Evolutionary conservation across 2,888 invertebrate genomes (phyloP), one percentile per base, ranked within the genome.

Genomic region (Agonum fuliginosum): DNA sequence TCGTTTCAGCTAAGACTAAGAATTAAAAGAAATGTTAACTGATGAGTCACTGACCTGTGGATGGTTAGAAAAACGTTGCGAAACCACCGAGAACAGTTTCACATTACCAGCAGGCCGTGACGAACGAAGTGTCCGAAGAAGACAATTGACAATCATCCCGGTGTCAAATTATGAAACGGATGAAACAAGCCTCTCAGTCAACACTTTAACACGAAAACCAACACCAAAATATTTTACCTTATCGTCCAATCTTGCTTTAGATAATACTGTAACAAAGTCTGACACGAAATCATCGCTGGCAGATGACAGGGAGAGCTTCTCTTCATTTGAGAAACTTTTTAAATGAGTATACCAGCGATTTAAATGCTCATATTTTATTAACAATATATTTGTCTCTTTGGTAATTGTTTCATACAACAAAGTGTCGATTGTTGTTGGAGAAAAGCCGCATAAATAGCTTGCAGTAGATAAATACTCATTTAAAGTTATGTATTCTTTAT

Each of bases 311-410:
- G 84, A 82, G 79, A 83, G 83, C 83, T 87, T 87, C 83, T 91
- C 91, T 78, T 84, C 84, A 80, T 85, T 85, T 83, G 87, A 87
- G 86, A 89, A 92, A 86, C 90, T 91, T 86, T 87, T 85, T 86
- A 92, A 89, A 86, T 91, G 91, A 85, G 87, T 84, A 85, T 88
- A 89, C 92, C 92, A 92, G 85, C 91, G 88, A 83, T 86, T 87
- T 80, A 92, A 83, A 83, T 90, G 84, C 73, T 84, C 84, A 84
- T 87, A 89, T 80, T 86, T 86, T 70, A 84, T 81, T 78, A 88
- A 84, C 82, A 87, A 85, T 81, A 58, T 67, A 17, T 54, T 73
- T 62, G 79, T 75, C 22, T 81, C 54, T 80, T 82, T 82, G 82
- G 84, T 82, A 87, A 83, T 65, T 80, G 83, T 81, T 84, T 88